Evolutionary conservation across 2,888 invertebrate genomes (phyloP).

Genomic region (Plemyria rubiginata): DNA sequence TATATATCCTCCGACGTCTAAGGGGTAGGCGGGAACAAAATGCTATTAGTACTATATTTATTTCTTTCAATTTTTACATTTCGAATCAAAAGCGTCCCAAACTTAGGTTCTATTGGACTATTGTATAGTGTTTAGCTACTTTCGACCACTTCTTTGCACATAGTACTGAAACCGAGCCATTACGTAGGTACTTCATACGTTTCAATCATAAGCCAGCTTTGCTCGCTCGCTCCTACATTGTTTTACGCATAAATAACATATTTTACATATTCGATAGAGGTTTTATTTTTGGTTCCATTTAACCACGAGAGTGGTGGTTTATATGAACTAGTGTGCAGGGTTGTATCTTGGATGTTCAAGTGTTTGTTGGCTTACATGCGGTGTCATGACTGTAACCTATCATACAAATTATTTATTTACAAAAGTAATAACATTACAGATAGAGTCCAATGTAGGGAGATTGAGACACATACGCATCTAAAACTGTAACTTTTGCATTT

Average conservation of each 20-base stretch:
- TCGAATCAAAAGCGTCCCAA: no score
- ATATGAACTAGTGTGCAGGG: conserved; percentile 34
- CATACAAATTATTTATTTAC: no score
- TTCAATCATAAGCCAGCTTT: conserved; percentile 43
- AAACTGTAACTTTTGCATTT: no score
- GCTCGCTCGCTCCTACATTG: conserved; percentile 39
- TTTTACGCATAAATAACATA: conserved; percentile 44
- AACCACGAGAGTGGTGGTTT: conserved; percentile 41
- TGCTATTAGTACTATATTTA: no score
- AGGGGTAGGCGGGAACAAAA: no score
- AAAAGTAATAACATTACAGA: no score
- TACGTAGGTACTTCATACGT: conserved; percentile 34
- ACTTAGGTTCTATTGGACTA: not conserved
- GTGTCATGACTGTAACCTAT: no score
- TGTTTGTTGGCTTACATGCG: not conserved
- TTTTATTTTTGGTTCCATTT: conserved; percentile 60
- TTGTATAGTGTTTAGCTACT: not conserved
- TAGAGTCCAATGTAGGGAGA: no score
- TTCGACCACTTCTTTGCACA: not conserved
- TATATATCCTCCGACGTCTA: no score
- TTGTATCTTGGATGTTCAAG: conserved; percentile 34
- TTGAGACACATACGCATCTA: no score
- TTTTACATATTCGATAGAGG: conserved; percentile 38
- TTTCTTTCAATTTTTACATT: no score
- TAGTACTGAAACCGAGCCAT: conserved; percentile 11